phyloP scores from a whole-genome alignment of 2,888 invertebrate genomes.

The Neria commutata region DNA sequence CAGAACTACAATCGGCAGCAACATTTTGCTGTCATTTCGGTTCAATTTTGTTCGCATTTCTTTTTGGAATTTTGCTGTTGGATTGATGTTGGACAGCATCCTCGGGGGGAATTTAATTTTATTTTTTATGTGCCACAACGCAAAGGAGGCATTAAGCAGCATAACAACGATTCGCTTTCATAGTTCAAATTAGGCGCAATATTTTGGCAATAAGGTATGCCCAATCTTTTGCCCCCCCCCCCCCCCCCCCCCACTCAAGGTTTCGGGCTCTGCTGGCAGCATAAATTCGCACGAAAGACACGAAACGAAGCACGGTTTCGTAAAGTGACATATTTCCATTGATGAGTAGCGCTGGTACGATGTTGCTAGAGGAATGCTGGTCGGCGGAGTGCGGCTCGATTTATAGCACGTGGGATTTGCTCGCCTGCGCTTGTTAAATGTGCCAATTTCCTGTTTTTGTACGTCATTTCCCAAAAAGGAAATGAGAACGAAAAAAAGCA shows the following conservation, averaged over 20 bases:
- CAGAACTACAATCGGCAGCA: too few species aligned
- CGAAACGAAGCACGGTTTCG: too few species aligned
- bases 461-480: conserved; percentile 23
- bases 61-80: conserved; percentile 14
- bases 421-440: background rate
- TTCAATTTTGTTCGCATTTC: background rate
- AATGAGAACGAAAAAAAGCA: conserved; percentile 32
- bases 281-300: too few species aligned
- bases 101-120: conserved; percentile 13
- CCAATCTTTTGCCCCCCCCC: background rate
- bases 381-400: too few species aligned
- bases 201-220: too few species aligned
- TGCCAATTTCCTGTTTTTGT: conserved; percentile 1
- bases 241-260: background rate
- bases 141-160: too few species aligned
- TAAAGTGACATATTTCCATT: too few species aligned
- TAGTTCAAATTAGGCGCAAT: background rate
- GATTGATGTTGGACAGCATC: conserved; percentile 1
- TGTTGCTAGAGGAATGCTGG: too few species aligned
- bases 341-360: too few species aligned
- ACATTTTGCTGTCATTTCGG: background rate
- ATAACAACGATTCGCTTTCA: too few species aligned
- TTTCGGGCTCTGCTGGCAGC: too few species aligned
- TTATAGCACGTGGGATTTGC: background rate
- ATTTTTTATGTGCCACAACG: background rate